Conservation (phyloP, 2,797 vertebrate genomes). For the Onychomys leucogaster region DNA sequence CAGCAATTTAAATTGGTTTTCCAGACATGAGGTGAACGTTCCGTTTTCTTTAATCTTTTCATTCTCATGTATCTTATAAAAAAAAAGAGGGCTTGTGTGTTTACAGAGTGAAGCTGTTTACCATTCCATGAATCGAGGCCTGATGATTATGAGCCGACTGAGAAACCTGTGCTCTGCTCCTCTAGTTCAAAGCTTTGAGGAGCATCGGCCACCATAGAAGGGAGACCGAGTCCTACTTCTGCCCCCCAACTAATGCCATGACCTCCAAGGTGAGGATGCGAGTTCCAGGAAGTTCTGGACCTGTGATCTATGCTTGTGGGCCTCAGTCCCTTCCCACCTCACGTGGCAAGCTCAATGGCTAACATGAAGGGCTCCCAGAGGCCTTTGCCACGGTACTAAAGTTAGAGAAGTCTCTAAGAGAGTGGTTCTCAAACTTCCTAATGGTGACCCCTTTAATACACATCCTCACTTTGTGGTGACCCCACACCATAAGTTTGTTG, state of each 20-base stretch:
- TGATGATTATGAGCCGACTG: neutral
- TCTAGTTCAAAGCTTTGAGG: neutral
- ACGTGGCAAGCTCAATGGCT: neutral
- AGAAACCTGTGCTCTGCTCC: neutral
- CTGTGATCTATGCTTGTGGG: neutral
- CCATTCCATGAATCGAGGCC: accelerated
- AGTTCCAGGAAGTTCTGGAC: neutral
- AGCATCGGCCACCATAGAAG: neutral
- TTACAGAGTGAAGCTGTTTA: accelerated
- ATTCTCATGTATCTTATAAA: neutral
- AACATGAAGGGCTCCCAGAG: neutral
- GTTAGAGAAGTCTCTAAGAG: neutral
- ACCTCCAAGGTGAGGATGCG: neutral
- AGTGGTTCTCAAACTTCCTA: neutral
- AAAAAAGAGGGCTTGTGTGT: neutral
- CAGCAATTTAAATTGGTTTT: neutral
- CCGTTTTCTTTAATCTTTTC: neutral
- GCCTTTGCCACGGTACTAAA: neutral
- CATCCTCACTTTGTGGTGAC: neutral
- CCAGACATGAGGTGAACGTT: neutral
- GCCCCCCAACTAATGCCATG: neutral
- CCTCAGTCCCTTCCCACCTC: neutral
- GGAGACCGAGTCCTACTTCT: neutral
- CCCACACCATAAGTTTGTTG: neutral
- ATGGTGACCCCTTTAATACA: neutral